Base-by-base conservation (phyloP, 1,140 invertebrate species). In the Myzus persicae region DNA sequence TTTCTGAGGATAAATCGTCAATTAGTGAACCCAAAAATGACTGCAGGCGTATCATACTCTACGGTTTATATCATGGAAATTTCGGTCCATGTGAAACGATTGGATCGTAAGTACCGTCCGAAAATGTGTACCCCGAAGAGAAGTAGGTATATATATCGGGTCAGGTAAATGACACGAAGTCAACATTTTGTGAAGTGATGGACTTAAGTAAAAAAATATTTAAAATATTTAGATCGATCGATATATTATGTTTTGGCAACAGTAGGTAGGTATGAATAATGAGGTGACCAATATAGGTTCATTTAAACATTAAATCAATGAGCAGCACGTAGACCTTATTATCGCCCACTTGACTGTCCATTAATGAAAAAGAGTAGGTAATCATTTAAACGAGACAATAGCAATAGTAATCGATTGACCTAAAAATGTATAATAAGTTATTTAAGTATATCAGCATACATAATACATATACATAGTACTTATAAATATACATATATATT, bases 401-500 rank as follows among this genome's bases (percentile, higher is more conserved):
- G 14, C n/a, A 81, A 36, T 84, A 40, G 38, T 26, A 42, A 40
- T 84, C 38, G 82, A 42, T 84, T 84, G 82, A 84, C 82, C 82
- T 84, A 40, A 84, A 84, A 84, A 84, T 84, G 24, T 84, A 42
- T 40, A 84, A 84, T 42, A 84, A 40, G 82, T 84, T 42, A 84
- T 26, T 42, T 82, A 82, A 82, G 8, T 38, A 38, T 38, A 82
- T 36, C 36, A 24, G 36, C 36, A 76, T 76, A 76, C 11, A 59
- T 31, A 31, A 9, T 59, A 59, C 24, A 31, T 31, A 59, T 31
- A 31, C 14, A 54, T 54, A n/a, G n/a, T n/a, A n/a, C n/a, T n/a
- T n/a, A n/a, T n/a, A n/a, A n/a, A n/a, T n/a, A n/a, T 51, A 59
- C 31, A 31, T 31, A 59, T 76, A 76, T 82, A 42, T 26, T 84